phyloP scores from a whole-genome alignment of 2,113 vertebrate species.

The Erythrolamprus reginae region DNA sequence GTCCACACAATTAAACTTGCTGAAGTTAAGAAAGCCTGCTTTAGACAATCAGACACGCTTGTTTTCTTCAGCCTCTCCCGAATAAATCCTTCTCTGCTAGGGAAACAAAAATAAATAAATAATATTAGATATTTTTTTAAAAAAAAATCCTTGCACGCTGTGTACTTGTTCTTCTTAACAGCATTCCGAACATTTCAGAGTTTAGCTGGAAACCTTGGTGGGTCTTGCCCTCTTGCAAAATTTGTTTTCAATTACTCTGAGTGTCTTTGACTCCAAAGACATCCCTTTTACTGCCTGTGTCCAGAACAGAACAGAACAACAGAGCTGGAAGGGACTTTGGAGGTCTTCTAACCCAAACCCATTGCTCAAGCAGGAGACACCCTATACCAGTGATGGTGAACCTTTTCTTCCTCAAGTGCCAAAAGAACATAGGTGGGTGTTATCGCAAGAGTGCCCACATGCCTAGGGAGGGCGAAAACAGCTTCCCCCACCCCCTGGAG shows the following conservation, averaged over 20 bases:
- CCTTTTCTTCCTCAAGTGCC: no score
- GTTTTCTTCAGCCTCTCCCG: conserved; percentile 33
- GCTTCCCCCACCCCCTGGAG: no score
- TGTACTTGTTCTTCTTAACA: conserved; percentile 40
- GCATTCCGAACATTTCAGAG: conserved; percentile 58
- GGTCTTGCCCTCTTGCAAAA: conserved; percentile 21
- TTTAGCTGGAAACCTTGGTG: conserved; percentile 46
- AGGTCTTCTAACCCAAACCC: background rate
- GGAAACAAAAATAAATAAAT: background rate
- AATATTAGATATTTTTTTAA: conserved; percentile 25
- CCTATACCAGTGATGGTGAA: no score
- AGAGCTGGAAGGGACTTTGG: conserved; percentile 15
- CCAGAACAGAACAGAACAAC: conserved; percentile 22
- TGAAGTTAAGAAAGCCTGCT: background rate
- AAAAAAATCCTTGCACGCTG: conserved; percentile 36
- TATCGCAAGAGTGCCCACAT: no score
- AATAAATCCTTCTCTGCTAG: conserved; percentile 16
- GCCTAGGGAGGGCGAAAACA: no score
- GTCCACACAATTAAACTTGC: background rate
- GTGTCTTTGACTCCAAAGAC: conserved; percentile 47
- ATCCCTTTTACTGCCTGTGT: conserved; percentile 20
- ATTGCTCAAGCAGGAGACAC: background rate
- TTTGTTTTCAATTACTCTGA: conserved; percentile 55
- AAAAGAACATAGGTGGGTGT: no score
- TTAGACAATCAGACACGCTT: conserved; percentile 11